phyloP scores from a whole-genome alignment of 2,113 vertebrate species.

The Phalacrocorax carbo region DNA sequence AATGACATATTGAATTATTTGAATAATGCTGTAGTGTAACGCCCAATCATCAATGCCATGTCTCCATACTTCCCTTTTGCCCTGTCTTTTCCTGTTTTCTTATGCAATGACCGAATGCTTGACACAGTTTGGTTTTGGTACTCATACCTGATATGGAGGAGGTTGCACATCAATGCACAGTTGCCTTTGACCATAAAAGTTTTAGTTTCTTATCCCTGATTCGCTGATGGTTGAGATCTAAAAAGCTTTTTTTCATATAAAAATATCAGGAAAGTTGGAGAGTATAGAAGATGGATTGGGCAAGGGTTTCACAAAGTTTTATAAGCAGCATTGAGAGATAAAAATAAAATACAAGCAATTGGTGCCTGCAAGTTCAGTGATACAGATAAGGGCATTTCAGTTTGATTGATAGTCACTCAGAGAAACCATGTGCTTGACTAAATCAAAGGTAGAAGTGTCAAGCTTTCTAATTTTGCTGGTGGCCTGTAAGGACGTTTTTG shows the following conservation, averaged over 20 bases:
- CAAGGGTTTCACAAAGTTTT: neutral
- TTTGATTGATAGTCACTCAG: neutral
- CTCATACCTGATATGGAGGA: neutral
- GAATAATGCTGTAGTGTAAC: neutral
- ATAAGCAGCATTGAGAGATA: neutral
- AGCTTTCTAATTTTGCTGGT: neutral
- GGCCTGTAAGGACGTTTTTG: neutral
- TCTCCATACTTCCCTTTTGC: neutral
- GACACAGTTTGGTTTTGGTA: neutral
- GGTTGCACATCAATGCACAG: neutral
- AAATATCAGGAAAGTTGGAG: neutral
- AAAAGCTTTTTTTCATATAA: neutral
- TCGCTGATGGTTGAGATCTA: neutral
- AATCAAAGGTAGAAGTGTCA: neutral
- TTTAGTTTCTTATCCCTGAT: neutral
- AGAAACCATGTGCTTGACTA: neutral
- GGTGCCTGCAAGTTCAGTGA: neutral
- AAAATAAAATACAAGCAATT: neutral
- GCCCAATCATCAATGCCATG: neutral
- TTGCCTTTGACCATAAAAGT: neutral
- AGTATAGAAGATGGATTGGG: neutral
- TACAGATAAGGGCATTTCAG: neutral
- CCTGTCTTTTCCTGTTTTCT: neutral
- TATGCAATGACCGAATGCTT: neutral
- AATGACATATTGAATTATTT: neutral